Conservation (phyloP, 2,797 vertebrate genomes). For the Epinephelus coioides region DNA sequence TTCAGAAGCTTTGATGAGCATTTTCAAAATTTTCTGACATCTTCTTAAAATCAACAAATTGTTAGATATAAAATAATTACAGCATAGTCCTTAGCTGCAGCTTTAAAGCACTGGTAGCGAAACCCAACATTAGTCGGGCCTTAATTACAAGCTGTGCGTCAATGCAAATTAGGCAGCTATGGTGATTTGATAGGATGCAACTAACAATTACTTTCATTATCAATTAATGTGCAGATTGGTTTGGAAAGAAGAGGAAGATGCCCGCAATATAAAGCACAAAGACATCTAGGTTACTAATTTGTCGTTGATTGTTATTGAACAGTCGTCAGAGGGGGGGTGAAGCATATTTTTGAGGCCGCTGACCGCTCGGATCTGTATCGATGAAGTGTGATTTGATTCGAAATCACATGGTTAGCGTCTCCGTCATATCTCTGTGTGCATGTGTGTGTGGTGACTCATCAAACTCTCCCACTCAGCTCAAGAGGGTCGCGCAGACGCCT, state of each 20-base stretch:
- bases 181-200: not conserved
- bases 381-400: slow-evolving; percentile 22
- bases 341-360: too few species aligned
- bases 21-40: not conserved
- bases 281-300: too few species aligned
- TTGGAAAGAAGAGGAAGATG: not conserved
- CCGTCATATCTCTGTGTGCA: slow-evolving; percentile 11
- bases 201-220: not conserved
- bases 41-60: not conserved
- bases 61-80: not conserved
- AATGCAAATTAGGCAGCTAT: not conserved
- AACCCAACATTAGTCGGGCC: not conserved
- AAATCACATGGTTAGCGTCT: not conserved
- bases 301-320: not conserved
- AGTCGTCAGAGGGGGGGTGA: not conserved
- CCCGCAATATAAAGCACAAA: not conserved
- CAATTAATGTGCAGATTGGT: too few species aligned
- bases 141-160: not conserved
- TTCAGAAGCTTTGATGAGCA: not conserved
- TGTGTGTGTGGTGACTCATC: slow-evolving; percentile 60
- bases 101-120: not conserved
- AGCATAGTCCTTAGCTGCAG: not conserved
- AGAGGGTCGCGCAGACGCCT: slow-evolving; percentile 34
- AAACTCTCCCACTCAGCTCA: slow-evolving; percentile 49
- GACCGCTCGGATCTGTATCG: not conserved